Conservation (phyloP, 2,888 invertebrate species). For the Euplexia lucipara region DNA sequence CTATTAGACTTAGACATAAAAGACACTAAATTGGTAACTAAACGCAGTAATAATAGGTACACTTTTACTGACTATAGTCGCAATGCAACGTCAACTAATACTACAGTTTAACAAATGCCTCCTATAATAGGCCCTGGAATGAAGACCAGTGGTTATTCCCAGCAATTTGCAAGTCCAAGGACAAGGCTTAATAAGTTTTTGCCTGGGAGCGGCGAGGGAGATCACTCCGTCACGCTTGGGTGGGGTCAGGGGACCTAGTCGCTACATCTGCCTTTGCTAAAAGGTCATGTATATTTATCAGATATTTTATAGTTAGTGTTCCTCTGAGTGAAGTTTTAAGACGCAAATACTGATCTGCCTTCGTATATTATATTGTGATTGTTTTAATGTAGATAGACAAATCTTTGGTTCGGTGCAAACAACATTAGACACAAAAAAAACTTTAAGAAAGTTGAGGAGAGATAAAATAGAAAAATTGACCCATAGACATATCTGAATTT, state of each 20-base stretch:
- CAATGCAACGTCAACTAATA: slow-evolving; percentile 20
- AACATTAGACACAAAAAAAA: no score
- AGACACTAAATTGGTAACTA: neutral
- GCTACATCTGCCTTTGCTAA: slow-evolving; percentile 23
- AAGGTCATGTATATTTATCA: slow-evolving; percentile 10
- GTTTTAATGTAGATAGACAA: no score
- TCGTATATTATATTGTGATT: no score
- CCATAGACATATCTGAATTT: no score
- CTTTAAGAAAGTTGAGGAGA: no score
- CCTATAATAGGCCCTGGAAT: slow-evolving; percentile 14
- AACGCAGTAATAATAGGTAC: slow-evolving; percentile 14
- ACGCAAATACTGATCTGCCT: no score
- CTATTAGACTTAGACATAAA: neutral
- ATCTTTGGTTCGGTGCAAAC: no score
- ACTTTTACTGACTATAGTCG: slow-evolving; percentile 4
- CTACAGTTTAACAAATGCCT: slow-evolving; percentile 30
- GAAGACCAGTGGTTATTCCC: slow-evolving; percentile 35
- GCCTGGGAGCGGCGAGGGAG: slow-evolving; percentile 56
- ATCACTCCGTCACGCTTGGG: slow-evolving; percentile 42
- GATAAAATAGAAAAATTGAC: no score
- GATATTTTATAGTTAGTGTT: slow-evolving; percentile 1
- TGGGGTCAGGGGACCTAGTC: slow-evolving; percentile 33
- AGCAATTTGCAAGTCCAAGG: slow-evolving; percentile 56
- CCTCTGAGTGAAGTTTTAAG: no score
- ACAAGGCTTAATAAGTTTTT: slow-evolving; percentile 42